Evolutionary conservation across 2,888 invertebrate genomes (phyloP), one percentile per base, ranked within the genome.

Genomic region (Eupithecia abbreviata): DNA sequence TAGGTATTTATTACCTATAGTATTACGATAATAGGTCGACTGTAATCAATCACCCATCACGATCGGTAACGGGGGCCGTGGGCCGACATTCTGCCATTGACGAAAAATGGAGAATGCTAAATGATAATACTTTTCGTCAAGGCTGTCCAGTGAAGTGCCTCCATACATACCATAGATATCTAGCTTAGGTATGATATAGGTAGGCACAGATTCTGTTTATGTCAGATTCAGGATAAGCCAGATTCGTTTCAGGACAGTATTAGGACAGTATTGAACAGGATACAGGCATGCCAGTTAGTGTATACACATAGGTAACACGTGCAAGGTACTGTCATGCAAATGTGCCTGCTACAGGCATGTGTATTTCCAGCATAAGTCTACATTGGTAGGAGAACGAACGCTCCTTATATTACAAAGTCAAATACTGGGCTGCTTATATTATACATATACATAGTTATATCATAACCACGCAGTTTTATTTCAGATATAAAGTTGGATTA

Each of bases 41-140:
- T 87, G 67, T 82, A 86, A 89, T 89, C 89, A 89, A 89, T 89
- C 89, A 89, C 88, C 88, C 81, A 86, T 87, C 87, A 88, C 87
- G 88, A 89, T 88, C 87, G 84, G 83, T 75, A 84, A 83, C 82
- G 84, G 81, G 77, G 76, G 73, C 18, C 47, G 30, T 69, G 69
- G 77, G 78, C 77, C 81, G 82, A 75, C 87, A 85, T 84, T 86
- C 84, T 80, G 80, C 85, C 85, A 88, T 87, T 87, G 87, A 85
- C 84, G 83, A 84, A 86, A 86, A 87, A 87, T 83, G 84, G 84
- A 82, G 84, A 86, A 79, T 79, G 74, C 74, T 80, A 83, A 82
- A 83, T 82, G 83, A 84, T 86, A 85, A 86, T 86, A 43, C 42
- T 43, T 68, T 45, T n/a, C 42, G 13, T n/a, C 67, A 68, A 55